These are phyloP conservation scores for Hormaphis cornu DNA, from an alignment of 1,140 invertebrate species.

Conservation along the genomic window DNA sequence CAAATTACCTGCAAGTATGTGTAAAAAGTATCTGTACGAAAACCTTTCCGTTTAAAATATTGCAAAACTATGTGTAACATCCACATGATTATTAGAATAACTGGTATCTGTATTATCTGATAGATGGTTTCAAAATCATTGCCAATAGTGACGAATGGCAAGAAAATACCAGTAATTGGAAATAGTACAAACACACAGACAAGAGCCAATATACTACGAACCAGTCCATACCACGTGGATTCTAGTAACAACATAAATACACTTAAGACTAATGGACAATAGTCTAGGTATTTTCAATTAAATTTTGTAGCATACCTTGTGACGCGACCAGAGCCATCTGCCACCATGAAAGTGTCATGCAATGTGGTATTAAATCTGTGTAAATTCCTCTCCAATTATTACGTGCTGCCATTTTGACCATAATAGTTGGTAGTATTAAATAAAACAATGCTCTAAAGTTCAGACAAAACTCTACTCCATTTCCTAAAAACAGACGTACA, in stretches of 20 bases:
- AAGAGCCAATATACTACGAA: constrained; percentile 62
- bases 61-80: constrained; percentile 12
- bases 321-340: constrained; percentile 70
- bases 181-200: constrained; percentile 67
- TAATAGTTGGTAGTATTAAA: constrained; percentile 60
- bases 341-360: constrained; percentile 76
- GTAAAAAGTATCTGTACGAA: constrained; percentile 4
- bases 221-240: constrained; percentile 55
- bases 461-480: constrained; percentile 75
- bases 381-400: constrained; percentile 69
- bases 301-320: constrained; percentile 46
- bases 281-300: neutral
- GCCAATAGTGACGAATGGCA: constrained; percentile 60
- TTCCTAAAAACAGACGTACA: constrained; percentile 40
- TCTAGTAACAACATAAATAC: constrained; percentile 30
- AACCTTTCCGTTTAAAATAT: constrained; percentile 13
- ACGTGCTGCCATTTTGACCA: constrained; percentile 59
- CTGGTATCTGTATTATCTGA: constrained; percentile 1
- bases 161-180: constrained; percentile 64
- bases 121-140: constrained; percentile 41
- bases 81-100: constrained; percentile 13
- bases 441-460: constrained; percentile 70
- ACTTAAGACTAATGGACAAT: neutral
- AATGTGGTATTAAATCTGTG: constrained; percentile 67
- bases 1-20: constrained; percentile 4